phyloP scores from a whole-genome alignment of 2,888 invertebrate species.

The Caenorhabditis parvicauda region DNA sequence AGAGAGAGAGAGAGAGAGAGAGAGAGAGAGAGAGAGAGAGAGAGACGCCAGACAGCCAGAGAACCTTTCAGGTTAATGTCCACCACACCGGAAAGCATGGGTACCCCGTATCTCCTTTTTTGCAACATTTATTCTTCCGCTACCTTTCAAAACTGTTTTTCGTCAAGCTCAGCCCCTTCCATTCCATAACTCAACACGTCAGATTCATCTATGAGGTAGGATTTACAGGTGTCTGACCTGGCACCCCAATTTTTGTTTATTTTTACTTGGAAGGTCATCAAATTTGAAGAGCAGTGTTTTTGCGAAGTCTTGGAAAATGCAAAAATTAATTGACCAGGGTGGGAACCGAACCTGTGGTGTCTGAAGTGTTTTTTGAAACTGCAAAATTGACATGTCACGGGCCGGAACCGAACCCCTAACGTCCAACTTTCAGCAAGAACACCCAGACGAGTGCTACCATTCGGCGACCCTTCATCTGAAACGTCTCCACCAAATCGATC shows the following conservation, averaged over 20 bases:
- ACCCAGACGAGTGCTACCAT: slow-evolving; percentile 23
- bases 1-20: neutral
- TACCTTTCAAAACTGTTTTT: slow-evolving; percentile 49
- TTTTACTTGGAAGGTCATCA: neutral
- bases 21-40: no score
- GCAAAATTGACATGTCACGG: no score
- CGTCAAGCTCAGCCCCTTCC: slow-evolving; percentile 52
- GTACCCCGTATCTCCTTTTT: slow-evolving; percentile 50
- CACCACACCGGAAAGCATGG: slow-evolving; percentile 66
- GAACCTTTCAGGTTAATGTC: slow-evolving; percentile 70
- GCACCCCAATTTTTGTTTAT: neutral
- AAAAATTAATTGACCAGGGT: no score
- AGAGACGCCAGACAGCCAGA: no score
- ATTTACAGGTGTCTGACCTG: no score
- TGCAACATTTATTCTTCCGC: slow-evolving; percentile 55
- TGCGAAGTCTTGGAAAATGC: no score
- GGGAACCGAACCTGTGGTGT: no score
- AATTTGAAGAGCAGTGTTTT: no score
- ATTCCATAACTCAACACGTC: slow-evolving; percentile 59
- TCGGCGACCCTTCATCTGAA: slow-evolving; percentile 15
- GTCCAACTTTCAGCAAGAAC: slow-evolving; percentile 22
- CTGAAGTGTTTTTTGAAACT: no score
- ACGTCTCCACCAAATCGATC: no score
- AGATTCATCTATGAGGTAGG: slow-evolving; percentile 49
- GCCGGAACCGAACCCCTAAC: no score